Evolutionary conservation across 2,888 invertebrate genomes (phyloP), one percentile per base, ranked within the genome.

Genomic region (Scrobipalpa costella): DNA sequence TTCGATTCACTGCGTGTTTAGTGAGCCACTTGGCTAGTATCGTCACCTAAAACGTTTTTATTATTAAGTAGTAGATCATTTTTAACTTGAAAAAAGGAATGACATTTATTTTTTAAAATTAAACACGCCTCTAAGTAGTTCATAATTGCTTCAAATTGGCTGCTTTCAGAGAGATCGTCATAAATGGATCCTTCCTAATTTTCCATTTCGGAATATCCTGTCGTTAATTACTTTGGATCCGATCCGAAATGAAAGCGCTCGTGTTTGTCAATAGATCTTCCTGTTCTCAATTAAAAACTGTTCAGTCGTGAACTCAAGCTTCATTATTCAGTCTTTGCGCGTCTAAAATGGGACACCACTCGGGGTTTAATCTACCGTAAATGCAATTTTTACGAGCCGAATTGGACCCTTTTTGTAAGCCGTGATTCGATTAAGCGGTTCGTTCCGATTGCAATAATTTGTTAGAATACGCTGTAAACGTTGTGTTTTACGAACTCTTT

Each of bases 231-330:
- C 33, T 55, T 55, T 55, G 7, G 34, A 55, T 55, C 34, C 15
- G 55, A 55, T 55, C 34, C 34, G 55, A 55, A 55, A 8, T 55
- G 34, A 34, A 55, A 34, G 33, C 55, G 33, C 33, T 44, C 60
- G n/a, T 49, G 60, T 60, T 60, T 60, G 60, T 60, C 60, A 49
- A 49, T 60, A 49, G 49, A 34, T 27, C 47, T 49, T 60, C 60
- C 60, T 60, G 60, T 49, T 60, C 27, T 49, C 60, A 49, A 60
- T 60, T 60, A 60, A 60, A 60, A 60, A 15, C 38, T 33, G 34
- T 17, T 49, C 15, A 60, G 49, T 13, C 57, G 40, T 40, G 62
- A 62, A 34, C 33, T 40, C 2, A n/a, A 52, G 47, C 7, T 47
- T 47, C 60, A 60, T 60, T 60, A 52, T 21, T 21, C 27, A 49